phyloP scores from a whole-genome alignment of 2,797 vertebrate genomes.

The Coreius guichenoti region DNA sequence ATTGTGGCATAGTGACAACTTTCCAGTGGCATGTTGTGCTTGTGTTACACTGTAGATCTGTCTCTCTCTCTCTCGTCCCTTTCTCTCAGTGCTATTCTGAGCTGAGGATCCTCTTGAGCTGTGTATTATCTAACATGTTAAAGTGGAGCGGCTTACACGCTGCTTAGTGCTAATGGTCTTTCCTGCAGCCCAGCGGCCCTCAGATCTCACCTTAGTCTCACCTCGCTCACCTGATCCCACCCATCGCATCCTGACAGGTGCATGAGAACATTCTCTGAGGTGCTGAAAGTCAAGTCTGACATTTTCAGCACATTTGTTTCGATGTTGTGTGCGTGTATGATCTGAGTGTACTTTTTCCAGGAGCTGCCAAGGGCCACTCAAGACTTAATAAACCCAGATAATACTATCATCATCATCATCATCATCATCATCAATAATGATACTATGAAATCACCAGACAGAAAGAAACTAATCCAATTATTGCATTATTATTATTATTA shows the following conservation, averaged over 20 bases:
- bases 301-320: conserved; percentile 7
- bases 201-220: conserved; percentile 34
- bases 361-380: neutral
- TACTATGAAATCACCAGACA: neutral
- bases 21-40: neutral
- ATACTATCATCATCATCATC: neutral
- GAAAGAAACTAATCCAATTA: neutral
- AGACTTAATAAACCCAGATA: neutral
- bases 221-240: conserved; percentile 32
- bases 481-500: neutral
- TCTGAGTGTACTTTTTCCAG: neutral
- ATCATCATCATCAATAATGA: neutral
- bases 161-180: conserved; percentile 57
- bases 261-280: neutral
- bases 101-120: conserved; percentile 56
- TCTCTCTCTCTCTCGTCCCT: conserved; percentile 30
- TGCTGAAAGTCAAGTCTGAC: neutral
- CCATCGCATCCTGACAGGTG: neutral
- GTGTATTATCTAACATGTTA: conserved; percentile 58
- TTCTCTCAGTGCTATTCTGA: conserved; percentile 47
- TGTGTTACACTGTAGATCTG: conserved; percentile 13
- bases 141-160: conserved; percentile 57
- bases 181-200: conserved; percentile 42
- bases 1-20: neutral
- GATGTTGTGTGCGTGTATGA: neutral